Evolutionary conservation across 2,797 vertebrate species (phyloP).

Genomic region (Acanthurus leucopareius): DNA sequence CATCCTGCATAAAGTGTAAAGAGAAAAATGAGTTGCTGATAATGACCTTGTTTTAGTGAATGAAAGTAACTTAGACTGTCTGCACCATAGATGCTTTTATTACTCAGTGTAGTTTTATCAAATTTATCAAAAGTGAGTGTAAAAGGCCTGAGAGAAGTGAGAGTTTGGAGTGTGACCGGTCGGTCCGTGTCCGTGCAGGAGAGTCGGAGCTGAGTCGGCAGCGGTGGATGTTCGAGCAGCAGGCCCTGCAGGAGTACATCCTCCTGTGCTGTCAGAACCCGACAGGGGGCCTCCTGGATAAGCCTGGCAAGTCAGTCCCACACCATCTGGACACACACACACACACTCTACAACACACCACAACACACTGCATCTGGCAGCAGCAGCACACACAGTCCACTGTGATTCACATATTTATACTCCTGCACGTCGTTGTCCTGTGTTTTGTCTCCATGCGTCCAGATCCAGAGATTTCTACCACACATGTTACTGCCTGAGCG

Average conservation of each 20-base stretch:
- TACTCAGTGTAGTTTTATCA: background rate
- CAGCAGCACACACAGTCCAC: background rate
- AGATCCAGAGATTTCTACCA: slow-evolving; percentile 99
- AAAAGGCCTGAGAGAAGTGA: background rate
- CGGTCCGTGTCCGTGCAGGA: slow-evolving; percentile 80
- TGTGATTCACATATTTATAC: background rate
- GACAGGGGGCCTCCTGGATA: slow-evolving; percentile 93
- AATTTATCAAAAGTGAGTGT: background rate
- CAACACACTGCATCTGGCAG: background rate
- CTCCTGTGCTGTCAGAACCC: slow-evolving; percentile 98
- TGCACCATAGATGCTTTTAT: background rate
- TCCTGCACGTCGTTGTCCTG: background rate
- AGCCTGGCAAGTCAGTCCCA: slow-evolving; percentile 96
- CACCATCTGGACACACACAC: slow-evolving; percentile 54
- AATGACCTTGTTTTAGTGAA: background rate
- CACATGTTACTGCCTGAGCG: slow-evolving; percentile 98
- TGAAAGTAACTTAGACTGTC: no score
- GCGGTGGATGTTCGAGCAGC: slow-evolving; percentile 97
- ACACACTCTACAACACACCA: background rate
- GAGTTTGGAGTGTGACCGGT: background rate
- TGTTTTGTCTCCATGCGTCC: slow-evolving; percentile 3
- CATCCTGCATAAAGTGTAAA: background rate
- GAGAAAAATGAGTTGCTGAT: background rate
- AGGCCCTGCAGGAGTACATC: slow-evolving; percentile 97
- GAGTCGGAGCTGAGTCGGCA: slow-evolving; percentile 90